Conservation (phyloP, 2,888 invertebrate species). For the Eulithis testata region DNA sequence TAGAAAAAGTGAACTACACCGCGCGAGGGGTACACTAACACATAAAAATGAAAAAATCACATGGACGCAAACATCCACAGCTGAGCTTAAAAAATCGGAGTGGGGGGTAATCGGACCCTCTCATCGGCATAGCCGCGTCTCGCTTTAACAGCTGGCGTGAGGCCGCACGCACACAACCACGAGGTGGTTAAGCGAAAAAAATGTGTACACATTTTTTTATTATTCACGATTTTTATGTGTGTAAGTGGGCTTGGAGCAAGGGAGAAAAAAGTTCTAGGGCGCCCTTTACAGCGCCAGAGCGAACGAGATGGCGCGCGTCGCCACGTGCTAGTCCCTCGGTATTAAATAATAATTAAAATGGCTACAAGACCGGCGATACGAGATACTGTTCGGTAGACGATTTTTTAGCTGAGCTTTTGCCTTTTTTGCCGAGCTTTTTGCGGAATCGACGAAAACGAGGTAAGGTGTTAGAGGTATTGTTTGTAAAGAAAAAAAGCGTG, state of each 20-base stretch:
- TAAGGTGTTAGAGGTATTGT: constrained; percentile 57
- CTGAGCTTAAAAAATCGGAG: constrained; percentile 83
- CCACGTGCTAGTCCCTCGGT: constrained; percentile 84
- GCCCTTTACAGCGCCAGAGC: constrained; percentile 46
- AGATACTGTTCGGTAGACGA: constrained; percentile 82
- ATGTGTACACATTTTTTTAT: constrained; percentile 85
- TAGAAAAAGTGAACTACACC: constrained; percentile 85
- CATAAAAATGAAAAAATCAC: constrained; percentile 84
- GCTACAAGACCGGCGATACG: constrained; percentile 82
- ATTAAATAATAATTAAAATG: constrained; percentile 86
- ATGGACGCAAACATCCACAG: constrained; percentile 77
- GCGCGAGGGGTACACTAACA: constrained; percentile 84
- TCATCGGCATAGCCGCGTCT: constrained; percentile 62
- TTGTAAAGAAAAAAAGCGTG: constrained; percentile 59
- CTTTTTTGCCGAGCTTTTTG: constrained; percentile 80
- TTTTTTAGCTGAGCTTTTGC: constrained; percentile 81
- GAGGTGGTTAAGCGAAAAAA: constrained; percentile 82
- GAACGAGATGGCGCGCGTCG: constrained; percentile 68
- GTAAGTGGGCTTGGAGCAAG: constrained; percentile 81
- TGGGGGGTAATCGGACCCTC: constrained; percentile 66
- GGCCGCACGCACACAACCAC: constrained; percentile 75
- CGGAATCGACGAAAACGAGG: constrained; percentile 70
- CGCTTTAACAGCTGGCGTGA: constrained; percentile 75
- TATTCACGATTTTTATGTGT: constrained; percentile 85
- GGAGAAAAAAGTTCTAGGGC: constrained; percentile 58